These are phyloP conservation scores for Zoanthus sociatus DNA, from an alignment of 92 coral and sea anemone species.

Conservation along the genomic window DNA sequence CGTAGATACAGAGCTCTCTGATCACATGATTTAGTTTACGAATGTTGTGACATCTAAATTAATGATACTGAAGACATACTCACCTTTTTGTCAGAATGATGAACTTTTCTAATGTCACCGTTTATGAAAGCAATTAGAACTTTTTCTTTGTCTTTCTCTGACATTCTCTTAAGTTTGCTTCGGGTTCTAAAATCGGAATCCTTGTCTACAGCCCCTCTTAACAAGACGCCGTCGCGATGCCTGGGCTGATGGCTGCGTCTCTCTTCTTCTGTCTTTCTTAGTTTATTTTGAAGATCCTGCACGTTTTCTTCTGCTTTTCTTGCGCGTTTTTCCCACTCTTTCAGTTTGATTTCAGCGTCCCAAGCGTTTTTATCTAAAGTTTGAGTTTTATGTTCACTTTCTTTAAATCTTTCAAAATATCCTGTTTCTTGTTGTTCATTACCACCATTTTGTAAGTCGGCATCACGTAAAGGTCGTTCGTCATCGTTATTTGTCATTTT, in stretches of 20 bases:
- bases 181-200: conserved; percentile 16
- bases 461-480: conserved; percentile 1
- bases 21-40: background rate
- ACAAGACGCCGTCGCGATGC: conserved; percentile 17
- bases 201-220: conserved; percentile 23
- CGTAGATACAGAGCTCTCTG: too few relatives aligned
- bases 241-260: background rate
- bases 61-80: background rate
- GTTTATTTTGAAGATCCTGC: conserved; percentile 29
- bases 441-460: conserved; percentile 42
- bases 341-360: conserved; percentile 59
- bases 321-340: conserved; percentile 47
- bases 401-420: conserved; percentile 44
- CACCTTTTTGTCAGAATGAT: conserved; percentile 22
- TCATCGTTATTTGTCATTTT: background rate
- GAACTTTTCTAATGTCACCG: conserved; percentile 33
- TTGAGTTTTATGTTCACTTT: conserved; percentile 50
- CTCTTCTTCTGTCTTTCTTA: conserved; percentile 26
- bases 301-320: conserved; percentile 34
- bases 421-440: conserved; percentile 51
- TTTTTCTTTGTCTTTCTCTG: conserved; percentile 39
- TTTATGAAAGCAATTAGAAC: conserved; percentile 31
- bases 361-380: conserved; percentile 31
- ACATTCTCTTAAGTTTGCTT: conserved; percentile 28
- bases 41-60: background rate